phyloP scores from a whole-genome alignment of 1,140 invertebrate species.

The Camponotus vicinus region DNA sequence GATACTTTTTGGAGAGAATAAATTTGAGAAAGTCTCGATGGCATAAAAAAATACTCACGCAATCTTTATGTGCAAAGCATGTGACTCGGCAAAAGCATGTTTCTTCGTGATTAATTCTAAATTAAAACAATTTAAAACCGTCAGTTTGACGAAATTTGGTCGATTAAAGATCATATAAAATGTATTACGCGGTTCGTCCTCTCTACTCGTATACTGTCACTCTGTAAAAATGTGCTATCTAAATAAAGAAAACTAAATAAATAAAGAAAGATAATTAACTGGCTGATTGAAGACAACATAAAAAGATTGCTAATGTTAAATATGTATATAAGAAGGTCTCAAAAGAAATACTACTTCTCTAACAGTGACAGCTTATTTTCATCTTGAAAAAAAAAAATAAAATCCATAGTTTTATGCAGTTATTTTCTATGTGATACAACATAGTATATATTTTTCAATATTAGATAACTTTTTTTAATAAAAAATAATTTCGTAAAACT shows the following conservation, averaged over 20 bases:
- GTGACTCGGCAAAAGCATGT: not conserved
- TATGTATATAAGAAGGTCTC: no score
- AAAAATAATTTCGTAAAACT: not conserved
- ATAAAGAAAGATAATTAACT: slow-evolving; percentile 38
- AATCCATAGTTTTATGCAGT: not conserved
- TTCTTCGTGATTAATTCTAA: not conserved
- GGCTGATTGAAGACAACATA: not conserved
- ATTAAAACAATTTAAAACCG: not conserved
- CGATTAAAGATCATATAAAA: not conserved
- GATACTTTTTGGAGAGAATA: not conserved
- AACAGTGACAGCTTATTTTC: not conserved
- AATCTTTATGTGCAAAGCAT: not conserved
- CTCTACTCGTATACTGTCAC: slow-evolving; percentile 34
- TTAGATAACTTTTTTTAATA: not conserved
- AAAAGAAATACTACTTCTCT: not conserved
- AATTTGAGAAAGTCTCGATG: not conserved
- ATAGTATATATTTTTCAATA: not conserved
- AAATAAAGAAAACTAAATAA: slow-evolving; percentile 38
- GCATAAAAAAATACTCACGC: slow-evolving; percentile 10
- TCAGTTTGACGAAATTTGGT: slow-evolving; percentile 8
- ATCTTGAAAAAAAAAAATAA: not conserved
- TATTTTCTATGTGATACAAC: not conserved
- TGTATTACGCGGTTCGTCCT: slow-evolving; percentile 10
- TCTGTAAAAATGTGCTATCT: slow-evolving; percentile 45
- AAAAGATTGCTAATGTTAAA: not conserved